Percentiles rank a stretch among this genome's conserved stretches.
Evolutionary conservation across 2,888 invertebrate genomes (phyloP).

Genomic region (Drosophila rellima): DNA sequence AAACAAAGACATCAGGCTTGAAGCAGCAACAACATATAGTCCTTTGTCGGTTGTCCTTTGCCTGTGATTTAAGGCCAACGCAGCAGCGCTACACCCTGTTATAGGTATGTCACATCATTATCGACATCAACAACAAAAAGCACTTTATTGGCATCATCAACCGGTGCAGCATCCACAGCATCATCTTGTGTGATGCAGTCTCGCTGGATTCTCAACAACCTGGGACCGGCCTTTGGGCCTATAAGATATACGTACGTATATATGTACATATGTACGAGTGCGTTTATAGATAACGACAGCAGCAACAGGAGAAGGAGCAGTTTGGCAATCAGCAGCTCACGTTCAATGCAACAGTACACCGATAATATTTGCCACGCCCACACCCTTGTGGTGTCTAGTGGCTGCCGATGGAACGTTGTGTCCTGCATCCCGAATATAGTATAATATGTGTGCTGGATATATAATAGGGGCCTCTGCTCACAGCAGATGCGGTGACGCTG

Average conservation of each 20-base stretch:
- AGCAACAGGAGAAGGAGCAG: slow-evolving; percentile 6
- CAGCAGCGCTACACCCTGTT: slow-evolving; percentile 9
- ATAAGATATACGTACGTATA: slow-evolving; percentile 5
- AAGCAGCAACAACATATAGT: neutral
- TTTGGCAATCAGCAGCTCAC: slow-evolving; percentile 49
- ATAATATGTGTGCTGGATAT: slow-evolving; percentile 10
- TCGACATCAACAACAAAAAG: slow-evolving; percentile 74
- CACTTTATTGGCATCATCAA: slow-evolving; percentile 77
- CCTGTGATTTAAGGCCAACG: slow-evolving; percentile 15
- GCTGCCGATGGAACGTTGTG: slow-evolving; percentile 7
- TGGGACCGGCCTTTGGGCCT: slow-evolving; percentile 25
- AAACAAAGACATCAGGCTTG: slow-evolving; percentile 48
- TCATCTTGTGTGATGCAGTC: slow-evolving; percentile 9
- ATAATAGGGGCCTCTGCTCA: slow-evolving; percentile 40
- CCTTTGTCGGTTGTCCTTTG: slow-evolving; percentile 17
- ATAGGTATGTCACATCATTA: slow-evolving; percentile 66
- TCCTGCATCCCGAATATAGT: slow-evolving; percentile 18
- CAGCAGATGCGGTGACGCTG: slow-evolving; percentile 26
- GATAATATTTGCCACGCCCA: slow-evolving; percentile 66
- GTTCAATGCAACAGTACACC: slow-evolving; percentile 58
- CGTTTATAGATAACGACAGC: slow-evolving; percentile 24
- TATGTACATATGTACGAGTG: no score
- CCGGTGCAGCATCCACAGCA: slow-evolving; percentile 29
- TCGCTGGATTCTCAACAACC: slow-evolving; percentile 1
- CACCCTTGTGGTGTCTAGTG: slow-evolving; percentile 31